phyloP scores from a whole-genome alignment of 2,797 vertebrate genomes.

The Lithobates sylvaticus region DNA sequence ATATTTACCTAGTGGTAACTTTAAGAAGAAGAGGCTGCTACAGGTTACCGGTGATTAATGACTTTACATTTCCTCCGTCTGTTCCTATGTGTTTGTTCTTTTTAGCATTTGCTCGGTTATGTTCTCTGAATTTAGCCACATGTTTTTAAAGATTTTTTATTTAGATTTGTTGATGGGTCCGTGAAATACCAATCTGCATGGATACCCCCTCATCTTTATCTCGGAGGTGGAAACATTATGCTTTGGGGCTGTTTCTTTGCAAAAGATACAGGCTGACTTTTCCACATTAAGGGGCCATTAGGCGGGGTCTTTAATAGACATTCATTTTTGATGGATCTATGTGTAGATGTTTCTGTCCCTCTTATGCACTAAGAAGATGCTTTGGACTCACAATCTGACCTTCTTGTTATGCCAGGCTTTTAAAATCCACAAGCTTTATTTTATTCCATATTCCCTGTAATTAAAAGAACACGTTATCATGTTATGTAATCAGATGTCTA shows the following conservation, averaged over 20 bases:
- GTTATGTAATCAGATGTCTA: constrained; percentile 39
- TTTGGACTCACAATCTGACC: not conserved
- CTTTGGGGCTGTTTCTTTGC: too few species aligned
- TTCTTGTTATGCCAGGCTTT: not conserved
- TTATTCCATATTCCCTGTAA: not conserved
- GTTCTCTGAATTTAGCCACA: not conserved
- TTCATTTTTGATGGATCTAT: not conserved
- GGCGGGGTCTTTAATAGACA: too few species aligned
- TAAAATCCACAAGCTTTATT: not conserved
- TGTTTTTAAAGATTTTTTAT: not conserved
- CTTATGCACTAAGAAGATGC: not conserved
- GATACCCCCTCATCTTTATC: not conserved
- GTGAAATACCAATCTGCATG: not conserved
- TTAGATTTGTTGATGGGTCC: not conserved
- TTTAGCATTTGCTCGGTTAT: not conserved
- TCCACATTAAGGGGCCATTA: too few species aligned
- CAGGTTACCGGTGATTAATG: not conserved
- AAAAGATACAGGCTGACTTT: too few species aligned
- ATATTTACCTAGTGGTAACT: too few species aligned
- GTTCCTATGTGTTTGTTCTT: too few species aligned
- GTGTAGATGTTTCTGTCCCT: not conserved
- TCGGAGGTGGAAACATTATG: too few species aligned
- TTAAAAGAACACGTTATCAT: constrained; percentile 15
- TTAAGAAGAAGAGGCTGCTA: too few species aligned
- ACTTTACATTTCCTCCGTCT: not conserved